These are phyloP conservation scores for Dermatemys mawii DNA, from an alignment of 2,113 vertebrate genomes.

Conservation along the genomic window DNA sequence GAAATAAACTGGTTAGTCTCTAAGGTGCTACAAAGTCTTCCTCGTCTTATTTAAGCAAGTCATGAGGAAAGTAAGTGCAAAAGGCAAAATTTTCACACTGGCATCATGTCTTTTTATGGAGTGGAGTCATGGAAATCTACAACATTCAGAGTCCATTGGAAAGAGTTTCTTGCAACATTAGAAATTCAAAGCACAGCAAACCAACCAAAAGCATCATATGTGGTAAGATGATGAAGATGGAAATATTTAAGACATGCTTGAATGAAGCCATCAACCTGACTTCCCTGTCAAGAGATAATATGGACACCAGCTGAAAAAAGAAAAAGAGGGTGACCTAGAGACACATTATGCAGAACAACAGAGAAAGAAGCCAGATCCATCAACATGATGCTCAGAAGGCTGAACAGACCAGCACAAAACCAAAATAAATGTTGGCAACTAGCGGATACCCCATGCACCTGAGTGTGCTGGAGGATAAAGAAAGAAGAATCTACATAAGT, in stretches of 20 bases:
- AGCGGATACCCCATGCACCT: not conserved
- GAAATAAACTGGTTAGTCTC: too few species aligned
- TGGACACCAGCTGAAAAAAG: not conserved
- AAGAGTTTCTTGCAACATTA: not conserved
- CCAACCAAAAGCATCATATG: not conserved
- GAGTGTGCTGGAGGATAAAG: not conserved
- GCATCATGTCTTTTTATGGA: not conserved
- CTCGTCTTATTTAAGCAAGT: too few species aligned
- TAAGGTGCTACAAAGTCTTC: too few species aligned
- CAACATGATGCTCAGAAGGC: not conserved
- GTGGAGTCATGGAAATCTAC: not conserved
- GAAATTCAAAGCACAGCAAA: not conserved
- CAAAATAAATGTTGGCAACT: not conserved
- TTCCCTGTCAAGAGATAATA: not conserved
- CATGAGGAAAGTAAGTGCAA: too few species aligned
- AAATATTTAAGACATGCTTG: not conserved
- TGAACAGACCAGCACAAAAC: not conserved
- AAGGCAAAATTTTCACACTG: too few species aligned
- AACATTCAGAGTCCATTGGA: not conserved
- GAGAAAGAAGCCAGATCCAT: not conserved
- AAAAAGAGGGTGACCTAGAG: not conserved
- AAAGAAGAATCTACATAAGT: not conserved
- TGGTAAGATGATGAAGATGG: not conserved
- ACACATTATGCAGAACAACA: not conserved
- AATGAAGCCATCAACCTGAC: not conserved